Evolutionary conservation across 2,888 invertebrate genomes (phyloP).

Genomic region (Leptarthrus brevirostris): DNA sequence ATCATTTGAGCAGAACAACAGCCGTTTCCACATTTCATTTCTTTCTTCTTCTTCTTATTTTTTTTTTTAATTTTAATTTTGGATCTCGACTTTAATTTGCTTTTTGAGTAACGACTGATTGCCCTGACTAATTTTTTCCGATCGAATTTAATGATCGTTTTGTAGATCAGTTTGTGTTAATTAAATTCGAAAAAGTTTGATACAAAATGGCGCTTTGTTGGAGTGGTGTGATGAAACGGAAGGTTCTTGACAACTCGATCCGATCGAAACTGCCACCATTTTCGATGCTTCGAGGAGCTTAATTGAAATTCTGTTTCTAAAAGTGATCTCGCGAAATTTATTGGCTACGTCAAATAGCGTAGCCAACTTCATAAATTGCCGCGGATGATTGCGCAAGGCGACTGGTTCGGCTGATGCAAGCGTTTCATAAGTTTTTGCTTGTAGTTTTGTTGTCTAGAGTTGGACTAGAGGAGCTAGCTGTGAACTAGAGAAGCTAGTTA

Average conservation of each 20-base stretch:
- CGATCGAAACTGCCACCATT: conserved; percentile 17
- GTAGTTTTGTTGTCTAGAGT: no score
- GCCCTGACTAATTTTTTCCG: conserved; percentile 36
- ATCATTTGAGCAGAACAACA: conserved; percentile 51
- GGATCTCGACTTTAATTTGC: conserved; percentile 30
- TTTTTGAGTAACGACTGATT: conserved; percentile 21
- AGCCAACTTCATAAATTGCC: conserved; percentile 38
- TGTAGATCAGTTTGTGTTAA: conserved; percentile 30
- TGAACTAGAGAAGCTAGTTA: conserved; percentile 28
- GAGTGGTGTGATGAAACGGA: no score
- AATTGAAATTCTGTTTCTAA: conserved; percentile 38
- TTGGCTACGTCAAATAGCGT: conserved; percentile 22
- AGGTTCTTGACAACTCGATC: conserved; percentile 2
- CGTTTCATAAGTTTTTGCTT: conserved; percentile 19
- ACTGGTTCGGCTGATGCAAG: conserved; percentile 36
- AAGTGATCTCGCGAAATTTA: conserved; percentile 25
- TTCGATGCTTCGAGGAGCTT: conserved; percentile 3
- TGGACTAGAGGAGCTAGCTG: no score
- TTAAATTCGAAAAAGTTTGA: conserved; percentile 19
- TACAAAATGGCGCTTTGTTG: conserved; percentile 19
- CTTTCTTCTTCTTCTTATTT: neutral
- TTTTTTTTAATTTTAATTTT: neutral
- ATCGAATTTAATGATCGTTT: conserved; percentile 32
- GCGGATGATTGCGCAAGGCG: conserved; percentile 41
- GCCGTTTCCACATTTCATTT: conserved; percentile 4